Evolutionary conservation across 2,113 vertebrate genomes (phyloP).

Genomic region (Tapirus terrestris): DNA sequence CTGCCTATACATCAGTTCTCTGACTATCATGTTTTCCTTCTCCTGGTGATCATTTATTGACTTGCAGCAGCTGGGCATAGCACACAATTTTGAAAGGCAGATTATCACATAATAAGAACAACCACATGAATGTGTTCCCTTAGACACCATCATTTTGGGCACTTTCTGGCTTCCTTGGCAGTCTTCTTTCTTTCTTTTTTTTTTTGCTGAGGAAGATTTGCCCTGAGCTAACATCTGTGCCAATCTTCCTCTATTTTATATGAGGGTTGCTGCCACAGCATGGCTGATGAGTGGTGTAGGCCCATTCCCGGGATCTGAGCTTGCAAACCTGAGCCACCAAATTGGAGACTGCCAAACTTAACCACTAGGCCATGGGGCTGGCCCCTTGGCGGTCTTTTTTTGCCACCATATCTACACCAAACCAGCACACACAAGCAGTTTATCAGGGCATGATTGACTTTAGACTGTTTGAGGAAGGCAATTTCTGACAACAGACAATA

Average conservation of each 20-base stretch:
- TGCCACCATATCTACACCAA: not conserved
- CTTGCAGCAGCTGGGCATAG: not conserved
- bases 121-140: not conserved
- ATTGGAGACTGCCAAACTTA: too few relatives aligned
- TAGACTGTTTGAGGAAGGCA: not conserved
- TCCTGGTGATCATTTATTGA: not conserved
- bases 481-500: conserved; percentile 9
- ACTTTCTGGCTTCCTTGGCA: not conserved
- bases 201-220: not conserved
- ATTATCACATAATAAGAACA: not conserved
- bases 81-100: not conserved
- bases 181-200: not conserved
- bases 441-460: not conserved
- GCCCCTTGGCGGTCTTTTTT: not conserved
- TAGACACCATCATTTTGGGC: not conserved
- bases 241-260: too few relatives aligned
- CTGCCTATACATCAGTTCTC: not conserved
- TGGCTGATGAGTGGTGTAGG: too few relatives aligned
- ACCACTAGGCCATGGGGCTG: too few relatives aligned
- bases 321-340: too few relatives aligned
- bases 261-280: too few relatives aligned
- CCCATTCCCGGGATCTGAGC: too few relatives aligned
- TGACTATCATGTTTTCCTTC: not conserved
- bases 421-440: not conserved
- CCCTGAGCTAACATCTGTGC: too few relatives aligned